Evolutionary conservation across 2,888 invertebrate genomes (phyloP), one percentile per base, ranked within the genome.

Genomic region (Caenorhabditis sulstoni): DNA sequence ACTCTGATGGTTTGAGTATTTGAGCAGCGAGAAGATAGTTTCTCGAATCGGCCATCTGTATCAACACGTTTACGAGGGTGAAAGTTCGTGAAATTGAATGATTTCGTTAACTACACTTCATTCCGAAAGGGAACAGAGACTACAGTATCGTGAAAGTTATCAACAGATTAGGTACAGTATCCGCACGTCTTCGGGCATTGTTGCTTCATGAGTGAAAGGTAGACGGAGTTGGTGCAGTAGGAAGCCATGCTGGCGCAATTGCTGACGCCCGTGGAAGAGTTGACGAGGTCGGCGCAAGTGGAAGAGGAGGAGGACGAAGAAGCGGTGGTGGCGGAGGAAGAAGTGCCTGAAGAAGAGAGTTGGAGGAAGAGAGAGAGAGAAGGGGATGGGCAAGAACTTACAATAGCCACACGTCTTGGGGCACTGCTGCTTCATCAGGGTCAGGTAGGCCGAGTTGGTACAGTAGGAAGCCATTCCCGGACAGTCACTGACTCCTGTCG

Each of bases 181-280:
- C 77, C 77, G 37, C 77, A 78, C 35, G 77, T 78, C 57, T 61
- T 78, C 22, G 77, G 77, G 37, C 77, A 78, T 35, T 78, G 77
- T n/a, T 23, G 20, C 41, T 57, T 70, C 77, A 78, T 78, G 29
- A 78, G 20, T 0, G 39, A 59, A 50, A 68, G 20, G 22, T 71
- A 78, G 16, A 49, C 61, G n/a, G 66, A 14, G n/a, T 78, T 78
- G 12, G 65, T 65, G 29, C 77, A 78, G 37, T 68, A 71, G 9
- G 68, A 37, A 4, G 58, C 58, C 61, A 70, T 64, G 37, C 53
- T n/a, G 4, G 68, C n/a, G 37, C 67, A 76, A 20, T 77, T 53
- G n/a, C 66, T 66, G 59, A 53, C 49, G 52, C 68, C 68, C 0
- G 67, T 76, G 1, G 50, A 37, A 2, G 66, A 22, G 23, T 75